Percentiles rank a stretch among this genome's conserved stretches.
These are phyloP conservation scores for Clitarchus hookeri DNA, from an alignment of 2,888 invertebrate genomes.

Conservation along the genomic window DNA sequence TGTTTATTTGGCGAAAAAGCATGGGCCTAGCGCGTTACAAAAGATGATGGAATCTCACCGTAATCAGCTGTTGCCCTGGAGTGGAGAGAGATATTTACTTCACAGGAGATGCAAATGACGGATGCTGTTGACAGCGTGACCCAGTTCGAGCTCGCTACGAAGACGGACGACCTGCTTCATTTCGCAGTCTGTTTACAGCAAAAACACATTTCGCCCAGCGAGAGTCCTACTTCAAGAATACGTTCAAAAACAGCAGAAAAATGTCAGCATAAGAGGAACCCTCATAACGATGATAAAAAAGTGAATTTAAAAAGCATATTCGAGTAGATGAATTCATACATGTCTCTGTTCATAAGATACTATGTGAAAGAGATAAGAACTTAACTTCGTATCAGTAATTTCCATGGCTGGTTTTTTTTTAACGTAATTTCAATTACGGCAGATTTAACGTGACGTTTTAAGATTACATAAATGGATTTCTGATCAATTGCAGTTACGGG, in stretches of 20 bases:
- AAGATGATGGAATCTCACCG: neutral
- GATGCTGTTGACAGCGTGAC: neutral
- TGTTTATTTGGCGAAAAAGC: neutral
- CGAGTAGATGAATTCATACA: too few species aligned
- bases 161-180: neutral
- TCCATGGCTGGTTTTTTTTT: too few species aligned
- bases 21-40: neutral
- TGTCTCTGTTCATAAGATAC: too few species aligned
- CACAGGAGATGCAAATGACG: neutral
- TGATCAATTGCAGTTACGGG: too few species aligned
- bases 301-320: too few species aligned
- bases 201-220: neutral
- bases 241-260: neutral
- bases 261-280: too few species aligned
- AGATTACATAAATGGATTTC: too few species aligned
- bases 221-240: neutral
- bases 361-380: too few species aligned
- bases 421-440: too few species aligned
- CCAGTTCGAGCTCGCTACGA: neutral
- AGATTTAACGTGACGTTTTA: too few species aligned
- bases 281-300: too few species aligned
- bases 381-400: too few species aligned
- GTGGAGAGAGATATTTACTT: neutral
- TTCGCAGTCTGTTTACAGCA: neutral
- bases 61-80: neutral